Conservation (phyloP, 2,113 vertebrate species). For the Phoenicopterus ruber region DNA sequence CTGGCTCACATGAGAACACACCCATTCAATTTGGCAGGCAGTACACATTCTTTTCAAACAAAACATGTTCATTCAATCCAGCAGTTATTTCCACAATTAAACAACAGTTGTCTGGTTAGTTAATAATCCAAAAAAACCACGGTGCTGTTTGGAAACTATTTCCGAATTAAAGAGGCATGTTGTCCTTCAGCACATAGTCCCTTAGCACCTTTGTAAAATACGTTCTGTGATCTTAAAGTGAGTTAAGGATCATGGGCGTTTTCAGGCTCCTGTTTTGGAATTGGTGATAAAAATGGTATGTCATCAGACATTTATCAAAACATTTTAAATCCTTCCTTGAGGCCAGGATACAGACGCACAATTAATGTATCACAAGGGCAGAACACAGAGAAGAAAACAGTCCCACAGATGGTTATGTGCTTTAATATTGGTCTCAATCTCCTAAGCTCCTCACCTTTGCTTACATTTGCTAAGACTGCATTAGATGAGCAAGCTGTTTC, state of each 20-base stretch:
- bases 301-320: background rate
- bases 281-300: background rate
- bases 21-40: background rate
- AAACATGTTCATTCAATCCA: background rate
- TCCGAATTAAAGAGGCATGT: background rate
- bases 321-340: background rate
- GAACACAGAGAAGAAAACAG: background rate
- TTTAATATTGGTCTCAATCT: background rate
- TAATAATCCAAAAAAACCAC: background rate
- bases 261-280: background rate
- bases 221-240: background rate
- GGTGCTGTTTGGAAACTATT: background rate
- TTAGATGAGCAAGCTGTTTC: background rate
- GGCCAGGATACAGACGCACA: background rate
- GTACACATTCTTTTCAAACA: background rate
- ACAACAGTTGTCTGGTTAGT: background rate
- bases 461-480: background rate
- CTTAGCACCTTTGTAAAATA: background rate
- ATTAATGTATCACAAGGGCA: background rate
- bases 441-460: background rate
- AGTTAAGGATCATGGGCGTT: background rate
- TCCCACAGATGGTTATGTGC: background rate
- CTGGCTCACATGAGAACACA: background rate
- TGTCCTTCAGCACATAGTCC: background rate
- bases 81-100: background rate